phyloP scores from a whole-genome alignment of 2,888 invertebrate genomes.

The Gasteruption jaculator region DNA sequence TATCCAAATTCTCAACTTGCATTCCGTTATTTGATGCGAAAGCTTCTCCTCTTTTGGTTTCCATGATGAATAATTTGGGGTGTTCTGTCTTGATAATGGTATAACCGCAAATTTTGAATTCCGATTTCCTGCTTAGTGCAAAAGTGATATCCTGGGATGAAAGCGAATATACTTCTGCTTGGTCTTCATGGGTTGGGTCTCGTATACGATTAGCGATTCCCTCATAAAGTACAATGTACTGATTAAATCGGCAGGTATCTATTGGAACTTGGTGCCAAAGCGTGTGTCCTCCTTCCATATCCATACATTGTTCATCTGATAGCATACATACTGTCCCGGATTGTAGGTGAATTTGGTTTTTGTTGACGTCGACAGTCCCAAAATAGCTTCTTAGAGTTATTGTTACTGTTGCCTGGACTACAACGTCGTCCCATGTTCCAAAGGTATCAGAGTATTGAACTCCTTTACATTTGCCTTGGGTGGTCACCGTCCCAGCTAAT shows the following conservation, averaged over 20 bases:
- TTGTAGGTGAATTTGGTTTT: no score
- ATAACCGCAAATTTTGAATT: no score
- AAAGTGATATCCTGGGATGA: conserved; percentile 17
- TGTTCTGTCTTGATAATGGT: conserved; percentile 23
- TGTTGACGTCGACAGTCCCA: no score
- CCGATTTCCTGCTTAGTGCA: conserved; percentile 17
- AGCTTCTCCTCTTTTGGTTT: background rate
- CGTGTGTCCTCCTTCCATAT: conserved; percentile 18
- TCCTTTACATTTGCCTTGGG: no score
- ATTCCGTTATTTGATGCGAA: background rate
- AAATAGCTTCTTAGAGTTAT: no score
- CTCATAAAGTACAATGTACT: conserved; percentile 15
- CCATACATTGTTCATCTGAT: conserved; percentile 15
- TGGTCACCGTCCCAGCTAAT: no score
- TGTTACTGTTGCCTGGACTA: no score
- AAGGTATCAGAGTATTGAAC: no score
- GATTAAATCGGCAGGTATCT: conserved; percentile 11
- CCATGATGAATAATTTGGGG: conserved; percentile 20
- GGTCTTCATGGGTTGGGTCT: background rate
- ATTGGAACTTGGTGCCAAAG: conserved; percentile 16
- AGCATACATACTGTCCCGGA: no score
- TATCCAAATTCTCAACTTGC: conserved; percentile 16
- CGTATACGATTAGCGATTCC: conserved; percentile 8
- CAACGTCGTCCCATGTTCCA: no score
- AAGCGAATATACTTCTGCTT: conserved; percentile 13